These are phyloP conservation scores for Agrochola lychnidis DNA, from an alignment of 2,888 invertebrate species.

Conservation along the genomic window DNA sequence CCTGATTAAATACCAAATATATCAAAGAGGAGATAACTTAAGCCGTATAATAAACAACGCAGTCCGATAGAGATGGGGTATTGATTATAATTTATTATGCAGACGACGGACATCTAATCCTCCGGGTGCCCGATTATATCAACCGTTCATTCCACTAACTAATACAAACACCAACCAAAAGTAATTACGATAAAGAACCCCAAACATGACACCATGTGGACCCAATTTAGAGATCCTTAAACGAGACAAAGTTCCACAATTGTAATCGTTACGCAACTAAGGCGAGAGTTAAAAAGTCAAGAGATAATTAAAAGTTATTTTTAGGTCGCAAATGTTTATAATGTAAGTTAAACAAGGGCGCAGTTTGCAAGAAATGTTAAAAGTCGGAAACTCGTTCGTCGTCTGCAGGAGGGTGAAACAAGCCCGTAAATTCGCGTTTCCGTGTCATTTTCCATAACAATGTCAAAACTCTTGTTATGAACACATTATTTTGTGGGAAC, in stretches of 20 bases:
- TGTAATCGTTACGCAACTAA: constrained; percentile 28
- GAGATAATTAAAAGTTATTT: constrained; percentile 72
- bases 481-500: constrained; percentile 74
- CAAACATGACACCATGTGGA: constrained; percentile 51
- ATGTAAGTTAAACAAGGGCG: constrained; percentile 78
- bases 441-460: constrained; percentile 81
- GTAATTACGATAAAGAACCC: constrained; percentile 72
- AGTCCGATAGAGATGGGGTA: constrained; percentile 69
- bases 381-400: constrained; percentile 81
- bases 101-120: constrained; percentile 77
- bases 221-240: constrained; percentile 51
- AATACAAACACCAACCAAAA: constrained; percentile 73
- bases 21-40: constrained; percentile 61
- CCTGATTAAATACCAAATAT: constrained; percentile 63
- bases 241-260: constrained; percentile 37
- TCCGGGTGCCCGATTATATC: constrained; percentile 68
- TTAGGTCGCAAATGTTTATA: constrained; percentile 78
- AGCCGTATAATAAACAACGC: constrained; percentile 73
- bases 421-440: constrained; percentile 81
- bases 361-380: constrained; percentile 79
- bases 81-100: constrained; percentile 81
- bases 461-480: constrained; percentile 79
- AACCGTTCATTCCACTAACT: constrained; percentile 73
- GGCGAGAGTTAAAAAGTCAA: constrained; percentile 37
- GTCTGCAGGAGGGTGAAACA: constrained; percentile 74